Percentiles rank a stretch among this genome's conserved stretches.
Evolutionary conservation across 1,140 invertebrate species (phyloP).

Genomic region (Penaeus chinensis): DNA sequence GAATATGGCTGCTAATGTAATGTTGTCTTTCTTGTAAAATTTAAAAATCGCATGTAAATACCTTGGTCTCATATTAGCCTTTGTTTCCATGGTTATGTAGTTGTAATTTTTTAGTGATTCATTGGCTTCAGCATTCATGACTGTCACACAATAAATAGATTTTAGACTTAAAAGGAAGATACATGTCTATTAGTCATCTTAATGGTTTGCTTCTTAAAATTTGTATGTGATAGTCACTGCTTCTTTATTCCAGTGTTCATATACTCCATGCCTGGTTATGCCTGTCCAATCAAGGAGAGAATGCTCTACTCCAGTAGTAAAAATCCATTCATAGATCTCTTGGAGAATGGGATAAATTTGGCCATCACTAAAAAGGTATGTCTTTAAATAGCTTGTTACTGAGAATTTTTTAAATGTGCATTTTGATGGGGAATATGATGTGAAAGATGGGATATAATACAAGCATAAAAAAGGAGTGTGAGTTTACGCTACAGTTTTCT

Average conservation of each 20-base stretch:
- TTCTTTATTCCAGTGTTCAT: slow-evolving; percentile 86
- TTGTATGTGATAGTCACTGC: slow-evolving; percentile 9
- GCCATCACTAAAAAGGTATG: slow-evolving; percentile 88
- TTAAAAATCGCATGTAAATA: too few relatives aligned
- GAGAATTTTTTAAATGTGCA: not conserved
- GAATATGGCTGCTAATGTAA: too few relatives aligned
- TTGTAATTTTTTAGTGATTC: too few relatives aligned
- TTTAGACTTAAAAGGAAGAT: too few relatives aligned
- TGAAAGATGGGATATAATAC: too few relatives aligned
- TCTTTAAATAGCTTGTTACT: slow-evolving; percentile 59
- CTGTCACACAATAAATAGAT: too few relatives aligned
- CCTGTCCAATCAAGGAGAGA: slow-evolving; percentile 92
- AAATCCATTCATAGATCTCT: slow-evolving; percentile 83
- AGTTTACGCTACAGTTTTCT: not conserved
- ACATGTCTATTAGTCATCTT: too few relatives aligned
- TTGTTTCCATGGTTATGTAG: too few relatives aligned
- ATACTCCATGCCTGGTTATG: slow-evolving; percentile 97
- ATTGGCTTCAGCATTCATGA: too few relatives aligned
- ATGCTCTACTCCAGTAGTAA: slow-evolving; percentile 99
- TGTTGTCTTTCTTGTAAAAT: too few relatives aligned
- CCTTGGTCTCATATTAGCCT: too few relatives aligned
- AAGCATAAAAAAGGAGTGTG: not conserved
- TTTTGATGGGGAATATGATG: not conserved
- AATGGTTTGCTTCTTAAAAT: not conserved
- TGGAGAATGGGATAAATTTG: slow-evolving; percentile 76